Conservation (phyloP, 2,888 invertebrate genomes). For the Synanthedon formicaeformis region DNA sequence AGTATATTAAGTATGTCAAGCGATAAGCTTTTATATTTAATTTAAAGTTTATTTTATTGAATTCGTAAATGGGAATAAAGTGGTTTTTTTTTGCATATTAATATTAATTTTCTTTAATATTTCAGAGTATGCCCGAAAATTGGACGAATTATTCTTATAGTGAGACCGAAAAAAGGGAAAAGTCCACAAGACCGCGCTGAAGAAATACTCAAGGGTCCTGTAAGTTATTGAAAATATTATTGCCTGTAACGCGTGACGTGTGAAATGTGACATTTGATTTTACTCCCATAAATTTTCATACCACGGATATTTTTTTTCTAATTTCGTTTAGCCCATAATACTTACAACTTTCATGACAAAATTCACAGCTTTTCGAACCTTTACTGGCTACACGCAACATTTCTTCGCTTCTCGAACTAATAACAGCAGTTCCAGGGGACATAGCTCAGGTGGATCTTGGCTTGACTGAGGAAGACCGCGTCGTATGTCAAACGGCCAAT, state of each 20-base stretch:
- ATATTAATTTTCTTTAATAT: constrained; percentile 5
- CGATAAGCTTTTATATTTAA: too few relatives aligned
- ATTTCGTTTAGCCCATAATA: too few relatives aligned
- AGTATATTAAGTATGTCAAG: too few relatives aligned
- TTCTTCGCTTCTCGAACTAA: constrained; percentile 62
- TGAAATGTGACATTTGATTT: too few relatives aligned
- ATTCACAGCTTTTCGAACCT: constrained; percentile 4
- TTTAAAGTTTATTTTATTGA: too few relatives aligned
- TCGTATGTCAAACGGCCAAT: constrained; percentile 73
- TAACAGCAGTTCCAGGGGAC: constrained; percentile 76
- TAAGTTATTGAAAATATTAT: constrained; percentile 47
- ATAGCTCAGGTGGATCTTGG: constrained; percentile 73
- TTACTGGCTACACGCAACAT: constrained; percentile 31
- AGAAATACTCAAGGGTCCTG: constrained; percentile 79
- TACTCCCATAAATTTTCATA: too few relatives aligned
- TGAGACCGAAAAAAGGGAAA: constrained; percentile 82
- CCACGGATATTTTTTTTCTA: too few relatives aligned
- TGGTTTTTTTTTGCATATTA: too few relatives aligned
- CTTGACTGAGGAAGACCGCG: constrained; percentile 71
- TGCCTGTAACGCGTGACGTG: too few relatives aligned
- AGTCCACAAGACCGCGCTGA: constrained; percentile 75
- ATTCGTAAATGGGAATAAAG: too few relatives aligned
- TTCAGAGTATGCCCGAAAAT: constrained; percentile 73
- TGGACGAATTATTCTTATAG: constrained; percentile 78
- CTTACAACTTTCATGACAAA: too few relatives aligned